A percentile compares a stretch with the other conserved stretches of the same genome.
These are phyloP conservation scores for Thripadectes ignobilis DNA, from an alignment of 2,797 vertebrate species.

Conservation along the genomic window DNA sequence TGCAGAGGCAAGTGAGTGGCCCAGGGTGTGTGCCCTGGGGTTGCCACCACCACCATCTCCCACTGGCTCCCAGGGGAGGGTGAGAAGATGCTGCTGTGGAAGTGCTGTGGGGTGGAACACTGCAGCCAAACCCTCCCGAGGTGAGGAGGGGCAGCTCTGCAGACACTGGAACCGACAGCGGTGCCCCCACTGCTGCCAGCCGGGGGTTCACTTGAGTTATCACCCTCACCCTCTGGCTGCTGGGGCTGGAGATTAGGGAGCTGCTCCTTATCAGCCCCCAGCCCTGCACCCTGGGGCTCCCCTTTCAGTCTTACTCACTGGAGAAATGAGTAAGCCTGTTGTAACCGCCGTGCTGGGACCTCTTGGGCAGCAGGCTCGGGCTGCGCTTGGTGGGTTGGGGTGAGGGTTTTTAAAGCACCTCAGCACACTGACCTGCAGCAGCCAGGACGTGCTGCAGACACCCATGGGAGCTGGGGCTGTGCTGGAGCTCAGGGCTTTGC, in stretches of 20 bases:
- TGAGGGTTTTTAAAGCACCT: neutral
- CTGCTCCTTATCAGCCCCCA: neutral
- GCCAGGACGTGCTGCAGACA: neutral
- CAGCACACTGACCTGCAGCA: neutral
- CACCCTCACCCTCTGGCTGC: neutral
- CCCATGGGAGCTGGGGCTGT: neutral
- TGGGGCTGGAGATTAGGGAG: conserved; percentile 61
- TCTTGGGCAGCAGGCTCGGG: neutral
- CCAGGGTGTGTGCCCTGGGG: neutral
- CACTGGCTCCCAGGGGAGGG: rapidly evolving
- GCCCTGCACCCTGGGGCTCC: neutral
- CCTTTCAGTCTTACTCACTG: neutral
- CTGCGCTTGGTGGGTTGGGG: neutral
- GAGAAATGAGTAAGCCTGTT: conserved; percentile 23
- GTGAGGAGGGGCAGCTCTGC: neutral
- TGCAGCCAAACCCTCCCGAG: neutral
- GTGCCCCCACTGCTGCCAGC: neutral
- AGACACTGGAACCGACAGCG: neutral
- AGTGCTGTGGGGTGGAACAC: neutral
- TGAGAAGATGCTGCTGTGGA: rapidly evolving
- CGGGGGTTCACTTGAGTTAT: neutral
- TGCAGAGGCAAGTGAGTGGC: neutral
- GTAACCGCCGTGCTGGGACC: neutral
- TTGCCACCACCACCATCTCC: neutral
- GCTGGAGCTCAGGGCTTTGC: neutral